phyloP scores from a whole-genome alignment of 2,888 invertebrate genomes.

The Nomada lathburiana region DNA sequence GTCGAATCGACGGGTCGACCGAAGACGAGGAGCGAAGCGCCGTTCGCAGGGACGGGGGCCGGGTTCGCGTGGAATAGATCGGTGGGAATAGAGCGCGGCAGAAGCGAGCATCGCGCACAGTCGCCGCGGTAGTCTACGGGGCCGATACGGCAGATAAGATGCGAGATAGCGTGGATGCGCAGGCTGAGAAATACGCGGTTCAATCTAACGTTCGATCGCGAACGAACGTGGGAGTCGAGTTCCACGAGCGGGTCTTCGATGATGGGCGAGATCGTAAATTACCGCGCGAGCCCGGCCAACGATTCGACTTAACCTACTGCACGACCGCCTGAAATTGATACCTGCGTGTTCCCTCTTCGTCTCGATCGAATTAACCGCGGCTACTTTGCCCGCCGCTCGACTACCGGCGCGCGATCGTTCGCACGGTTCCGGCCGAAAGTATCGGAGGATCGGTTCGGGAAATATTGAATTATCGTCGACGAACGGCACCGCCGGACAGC shows the following conservation, averaged over 20 bases:
- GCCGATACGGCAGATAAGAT: slow-evolving; percentile 58
- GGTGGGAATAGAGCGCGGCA: slow-evolving; percentile 54
- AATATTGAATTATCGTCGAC: slow-evolving; percentile 54
- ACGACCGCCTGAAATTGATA: slow-evolving; percentile 41
- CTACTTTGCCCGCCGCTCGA: neutral
- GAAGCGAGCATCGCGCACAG: slow-evolving; percentile 45
- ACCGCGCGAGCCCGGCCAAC: slow-evolving; percentile 10
- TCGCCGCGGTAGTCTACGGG: slow-evolving; percentile 31
- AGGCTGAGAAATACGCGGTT: slow-evolving; percentile 63
- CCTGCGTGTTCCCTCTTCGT: slow-evolving; percentile 26
- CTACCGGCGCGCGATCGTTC: neutral
- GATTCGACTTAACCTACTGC: slow-evolving; percentile 25
- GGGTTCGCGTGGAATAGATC: slow-evolving; percentile 34
- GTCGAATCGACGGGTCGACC: slow-evolving; percentile 4
- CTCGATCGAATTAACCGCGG: slow-evolving; percentile 18
- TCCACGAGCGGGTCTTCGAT: slow-evolving; percentile 24
- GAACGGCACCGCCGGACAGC: slow-evolving; percentile 25
- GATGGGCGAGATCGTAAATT: slow-evolving; percentile 52
- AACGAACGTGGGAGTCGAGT: slow-evolving; percentile 55
- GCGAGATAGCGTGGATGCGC: slow-evolving; percentile 51
- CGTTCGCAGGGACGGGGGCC: too few relatives aligned
- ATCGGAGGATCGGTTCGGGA: slow-evolving; percentile 37
- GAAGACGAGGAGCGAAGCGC: neutral
- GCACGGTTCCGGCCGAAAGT: neutral
- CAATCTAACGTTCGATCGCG: slow-evolving; percentile 59